Conservation (phyloP, 2,113 vertebrate genomes). For the Calonectris borealis region DNA sequence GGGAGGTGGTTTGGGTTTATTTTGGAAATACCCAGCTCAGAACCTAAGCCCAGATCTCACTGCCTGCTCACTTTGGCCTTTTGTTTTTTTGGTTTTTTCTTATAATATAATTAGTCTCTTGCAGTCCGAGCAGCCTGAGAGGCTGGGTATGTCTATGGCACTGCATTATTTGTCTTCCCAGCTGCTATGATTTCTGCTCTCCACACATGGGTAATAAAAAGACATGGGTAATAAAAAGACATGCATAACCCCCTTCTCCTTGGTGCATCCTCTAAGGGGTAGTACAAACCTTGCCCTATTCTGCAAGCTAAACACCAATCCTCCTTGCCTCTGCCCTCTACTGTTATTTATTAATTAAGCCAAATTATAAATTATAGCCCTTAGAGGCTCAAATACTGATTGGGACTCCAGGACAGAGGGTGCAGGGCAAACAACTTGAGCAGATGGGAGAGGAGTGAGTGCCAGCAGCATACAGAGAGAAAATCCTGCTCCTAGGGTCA, state of each 20-base stretch:
- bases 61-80: background rate
- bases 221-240: background rate
- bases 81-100: background rate
- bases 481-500: background rate
- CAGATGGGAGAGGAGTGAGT: background rate
- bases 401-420: background rate
- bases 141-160: background rate
- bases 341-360: slow-evolving; percentile 13
- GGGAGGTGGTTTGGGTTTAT: background rate
- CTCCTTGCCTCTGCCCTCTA: background rate
- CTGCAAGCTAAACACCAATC: background rate
- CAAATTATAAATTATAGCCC: background rate
- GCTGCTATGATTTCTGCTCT: background rate
- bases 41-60: background rate
- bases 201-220: background rate
- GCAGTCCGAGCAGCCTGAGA: background rate
- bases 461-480: background rate
- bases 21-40: background rate
- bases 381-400: background rate
- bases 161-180: background rate
- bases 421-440: background rate
- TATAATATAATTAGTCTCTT: background rate
- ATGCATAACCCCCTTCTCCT: background rate
- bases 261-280: background rate
- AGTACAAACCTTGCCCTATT: background rate